phyloP scores from a whole-genome alignment of 2,113 vertebrate species.

The Oreotrochilus melanogaster region DNA sequence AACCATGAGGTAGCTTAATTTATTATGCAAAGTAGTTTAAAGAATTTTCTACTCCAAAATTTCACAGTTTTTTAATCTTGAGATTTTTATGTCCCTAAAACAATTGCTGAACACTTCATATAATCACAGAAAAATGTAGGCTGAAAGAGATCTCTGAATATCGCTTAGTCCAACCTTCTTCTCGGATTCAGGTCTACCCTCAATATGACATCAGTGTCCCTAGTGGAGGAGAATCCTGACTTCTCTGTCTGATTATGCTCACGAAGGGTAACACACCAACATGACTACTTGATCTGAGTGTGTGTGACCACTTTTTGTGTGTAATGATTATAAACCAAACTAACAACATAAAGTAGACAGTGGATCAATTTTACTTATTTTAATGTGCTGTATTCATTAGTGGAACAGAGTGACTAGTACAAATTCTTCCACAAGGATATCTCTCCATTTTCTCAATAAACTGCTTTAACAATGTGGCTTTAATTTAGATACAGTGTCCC shows the following conservation, averaged over 20 bases:
- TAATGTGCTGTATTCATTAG: not conserved
- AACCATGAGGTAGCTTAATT: not conserved
- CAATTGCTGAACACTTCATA: not conserved
- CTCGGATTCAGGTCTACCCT: not conserved
- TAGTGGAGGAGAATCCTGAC: not conserved
- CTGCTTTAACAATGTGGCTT: not conserved
- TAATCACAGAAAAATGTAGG: not conserved
- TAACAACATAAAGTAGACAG: not conserved
- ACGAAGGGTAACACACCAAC: not conserved
- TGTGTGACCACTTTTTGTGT: not conserved
- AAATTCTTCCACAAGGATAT: not conserved
- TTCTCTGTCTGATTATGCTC: not conserved
- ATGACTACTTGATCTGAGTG: not conserved
- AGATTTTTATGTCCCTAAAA: not conserved
- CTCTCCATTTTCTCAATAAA: not conserved
- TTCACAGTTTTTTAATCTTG: not conserved
- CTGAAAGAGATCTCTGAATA: not conserved
- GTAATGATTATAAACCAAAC: not conserved
- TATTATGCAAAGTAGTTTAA: not conserved
- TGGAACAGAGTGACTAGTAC: not conserved
- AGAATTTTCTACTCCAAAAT: not conserved
- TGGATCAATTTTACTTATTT: not conserved
- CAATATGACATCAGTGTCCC: not conserved
- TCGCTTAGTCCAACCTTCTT: not conserved
- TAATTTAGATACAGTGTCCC: not conserved